Base-by-base conservation (phyloP, 64 coral and sea anemone genomes). In the Orbicella faveolata region DNA sequence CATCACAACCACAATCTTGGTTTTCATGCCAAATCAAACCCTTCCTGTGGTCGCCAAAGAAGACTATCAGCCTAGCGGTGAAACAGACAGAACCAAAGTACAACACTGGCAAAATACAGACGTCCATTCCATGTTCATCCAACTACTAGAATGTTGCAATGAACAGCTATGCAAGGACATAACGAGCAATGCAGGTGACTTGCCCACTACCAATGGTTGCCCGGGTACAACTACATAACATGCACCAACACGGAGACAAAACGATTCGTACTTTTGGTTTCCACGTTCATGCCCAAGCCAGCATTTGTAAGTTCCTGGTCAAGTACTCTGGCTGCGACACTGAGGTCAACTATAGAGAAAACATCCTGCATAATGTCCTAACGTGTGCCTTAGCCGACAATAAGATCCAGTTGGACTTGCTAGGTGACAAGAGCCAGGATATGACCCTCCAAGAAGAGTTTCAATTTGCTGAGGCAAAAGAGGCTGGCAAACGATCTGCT, bases 341-440 rank as follows among this genome's bases (percentile, higher is more conserved):
- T n/a, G 51, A 87, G n/a, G 75, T 87, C 19, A 92, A 73, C 35
- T 92, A 68, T 41, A 88, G 57, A 1, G 55, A 77, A 34, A 73
- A 89, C 20, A n/a, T 89, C 55, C 35, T 89, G 1, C 9, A 34
- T 0, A 36, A 92, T 59, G 64, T 92, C 25, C 17, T 92, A 21
- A 87, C 90, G 6, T 19, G 35, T 41, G 83, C 83, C 61, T 69
- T 87, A n/a, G 74, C 35, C 0, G 75, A 92, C 15, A 54, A 55
- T 36, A 75, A 86, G 18, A 90, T 83, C n/a, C 89, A 90, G 36
- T 66, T 82, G 20, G 76, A 81, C 88, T 44, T 90, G 17, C 89
- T 90, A 0, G 81, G 69, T 20, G 80, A 91, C 41, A 91, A 34
- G 52, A 76, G 85, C 36, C 90, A 92, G n/a, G 63, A 87, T 23